Percentiles rank a stretch among this genome's conserved stretches.
Conservation (phyloP, 2,113 vertebrate species). For the Aptenodytes forsteri region DNA sequence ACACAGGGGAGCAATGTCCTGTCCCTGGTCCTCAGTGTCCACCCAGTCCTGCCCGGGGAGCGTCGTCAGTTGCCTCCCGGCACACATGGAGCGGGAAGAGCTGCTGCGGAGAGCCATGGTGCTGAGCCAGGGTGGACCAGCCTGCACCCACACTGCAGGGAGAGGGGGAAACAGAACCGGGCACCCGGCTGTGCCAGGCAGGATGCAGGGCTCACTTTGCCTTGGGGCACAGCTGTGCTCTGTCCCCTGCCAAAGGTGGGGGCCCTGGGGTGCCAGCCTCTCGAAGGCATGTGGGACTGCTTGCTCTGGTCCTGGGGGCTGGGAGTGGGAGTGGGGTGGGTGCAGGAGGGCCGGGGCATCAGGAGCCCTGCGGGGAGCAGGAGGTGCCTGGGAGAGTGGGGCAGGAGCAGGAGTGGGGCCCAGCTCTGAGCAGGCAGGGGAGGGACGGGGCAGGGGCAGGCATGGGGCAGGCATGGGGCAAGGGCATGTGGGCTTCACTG, state of each 20-base stretch:
- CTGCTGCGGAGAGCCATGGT: not conserved
- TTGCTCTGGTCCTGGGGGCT: not conserved
- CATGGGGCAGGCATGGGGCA: not conserved
- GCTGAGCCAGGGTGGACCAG: not conserved
- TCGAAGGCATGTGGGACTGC: not conserved
- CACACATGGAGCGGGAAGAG: accelerated
- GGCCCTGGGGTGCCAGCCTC: not conserved
- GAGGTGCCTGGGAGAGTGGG: not conserved
- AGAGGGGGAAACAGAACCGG: not conserved
- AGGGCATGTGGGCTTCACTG: not conserved
- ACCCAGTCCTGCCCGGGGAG: not conserved
- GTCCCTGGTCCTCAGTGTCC: not conserved
- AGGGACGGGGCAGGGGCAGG: not conserved
- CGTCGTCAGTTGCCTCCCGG: accelerated
- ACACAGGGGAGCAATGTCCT: not conserved
- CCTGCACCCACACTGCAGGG: accelerated
- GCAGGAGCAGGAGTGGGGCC: not conserved
- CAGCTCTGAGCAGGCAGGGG: not conserved
- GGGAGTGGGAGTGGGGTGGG: not conserved
- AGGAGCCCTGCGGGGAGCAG: not conserved
- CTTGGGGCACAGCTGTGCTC: not conserved
- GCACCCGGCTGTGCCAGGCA: not conserved
- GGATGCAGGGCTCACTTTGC: not conserved
- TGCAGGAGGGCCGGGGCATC: accelerated
- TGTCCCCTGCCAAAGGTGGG: accelerated